Evolutionary conservation across 1,140 invertebrate genomes (phyloP), one percentile per base, ranked within the genome.

Genomic region (Popillia japonica): DNA sequence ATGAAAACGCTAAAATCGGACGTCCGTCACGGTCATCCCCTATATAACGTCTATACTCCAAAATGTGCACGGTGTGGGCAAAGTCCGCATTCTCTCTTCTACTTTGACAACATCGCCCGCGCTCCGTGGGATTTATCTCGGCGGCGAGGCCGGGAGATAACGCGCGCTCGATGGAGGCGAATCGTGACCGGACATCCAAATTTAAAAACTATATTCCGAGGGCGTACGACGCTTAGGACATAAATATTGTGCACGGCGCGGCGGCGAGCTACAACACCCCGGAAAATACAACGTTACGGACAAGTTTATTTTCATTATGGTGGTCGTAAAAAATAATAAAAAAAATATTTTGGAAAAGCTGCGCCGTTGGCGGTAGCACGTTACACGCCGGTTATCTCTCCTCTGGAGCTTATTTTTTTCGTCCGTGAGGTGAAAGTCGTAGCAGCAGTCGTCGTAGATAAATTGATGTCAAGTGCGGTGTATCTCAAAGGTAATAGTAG

Each of bases 161-260:
- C 14, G 48, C n/a, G 48, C 17, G 48, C 14, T n/a, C 48, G 48
- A 34, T 34, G 27, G 27, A 34, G 11, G 6, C 9, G 11, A n/a
- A 55, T 79, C 81, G 81, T 82, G 79, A 80, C 77, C 78, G 77
- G 79, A 34, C 22, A 23, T 59, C 59, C 48, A 59, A 44, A 76
- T 61, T 76, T 59, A 48, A 44, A 75, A 44, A 48, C 20, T 48
- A 55, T 44, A 75, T 44, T 48, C 44, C 6, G 40, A 8, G 20
- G 11, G 42, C 74, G 41, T 75, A 20, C 42, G 40, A 7, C 41
- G 41, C 23, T 75, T 75, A 75, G 44, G 41, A 75, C 41, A 48
- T 75, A 75, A 75, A 27, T 75, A 27, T 48, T 27, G 44, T 44
- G 44, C 44, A 23, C 41, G 20, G 27, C 20, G 14, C 9, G 11